A percentile compares a stretch with the other conserved stretches of the same genome.
Evolutionary conservation across 2,888 invertebrate genomes (phyloP).

Genomic region (Nemurella pictetii): DNA sequence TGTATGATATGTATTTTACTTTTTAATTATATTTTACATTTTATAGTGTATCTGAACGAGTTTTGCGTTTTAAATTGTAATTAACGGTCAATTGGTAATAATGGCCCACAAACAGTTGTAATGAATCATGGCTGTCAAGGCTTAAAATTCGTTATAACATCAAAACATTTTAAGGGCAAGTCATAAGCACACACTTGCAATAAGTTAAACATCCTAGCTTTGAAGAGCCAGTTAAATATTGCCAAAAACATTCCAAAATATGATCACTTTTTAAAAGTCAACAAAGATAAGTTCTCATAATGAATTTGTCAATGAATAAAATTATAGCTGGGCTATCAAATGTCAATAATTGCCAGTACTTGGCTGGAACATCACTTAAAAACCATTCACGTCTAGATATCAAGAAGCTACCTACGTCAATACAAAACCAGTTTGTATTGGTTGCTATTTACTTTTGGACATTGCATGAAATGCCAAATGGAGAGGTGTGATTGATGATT

Average conservation of each 20-base stretch:
- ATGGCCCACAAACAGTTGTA: background rate
- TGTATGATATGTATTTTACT: constrained; percentile 19
- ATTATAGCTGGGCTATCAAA: background rate
- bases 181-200: background rate
- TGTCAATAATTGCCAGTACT: background rate
- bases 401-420: background rate
- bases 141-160: background rate
- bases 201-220: background rate
- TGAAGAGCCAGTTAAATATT: background rate
- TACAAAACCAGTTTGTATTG: background rate
- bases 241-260: background rate
- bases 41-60: background rate
- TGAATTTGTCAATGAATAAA: background rate
- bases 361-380: background rate
- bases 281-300: background rate
- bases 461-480: background rate
- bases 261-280: background rate
- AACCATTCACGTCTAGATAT: background rate
- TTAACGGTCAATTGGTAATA: background rate
- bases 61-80: background rate
- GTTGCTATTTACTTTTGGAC: background rate
- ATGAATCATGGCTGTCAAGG: background rate
- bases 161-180: background rate
- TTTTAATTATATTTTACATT: background rate
- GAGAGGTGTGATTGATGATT: background rate